Percentiles rank a stretch among this genome's conserved stretches.
Evolutionary conservation across 2,888 invertebrate genomes (phyloP).

Genomic region (Lasioglossum vierecki): DNA sequence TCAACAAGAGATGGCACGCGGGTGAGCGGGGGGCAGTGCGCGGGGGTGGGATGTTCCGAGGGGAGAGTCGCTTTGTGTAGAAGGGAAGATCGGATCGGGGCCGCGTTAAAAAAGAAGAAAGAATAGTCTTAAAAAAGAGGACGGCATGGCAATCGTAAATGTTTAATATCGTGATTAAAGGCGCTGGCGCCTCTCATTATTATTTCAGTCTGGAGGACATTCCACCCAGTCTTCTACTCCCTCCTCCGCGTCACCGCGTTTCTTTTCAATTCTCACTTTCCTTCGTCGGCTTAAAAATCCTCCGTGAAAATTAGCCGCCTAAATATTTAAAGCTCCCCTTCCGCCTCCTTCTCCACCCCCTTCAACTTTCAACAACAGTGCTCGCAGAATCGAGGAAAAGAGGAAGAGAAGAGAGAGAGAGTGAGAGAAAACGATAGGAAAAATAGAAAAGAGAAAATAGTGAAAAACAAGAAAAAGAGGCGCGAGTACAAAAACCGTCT

Average conservation of each 20-base stretch:
- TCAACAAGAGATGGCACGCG: constrained; percentile 60
- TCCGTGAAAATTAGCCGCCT: constrained; percentile 81
- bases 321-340: constrained; percentile 79
- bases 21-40: constrained; percentile 20
- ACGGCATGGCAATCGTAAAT: constrained; percentile 81
- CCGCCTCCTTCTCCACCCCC: not conserved
- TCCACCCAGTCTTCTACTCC: constrained; percentile 71
- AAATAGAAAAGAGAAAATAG: constrained; percentile 18
- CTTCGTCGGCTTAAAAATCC: constrained; percentile 78
- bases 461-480: constrained; percentile 38
- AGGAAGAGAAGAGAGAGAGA: constrained; percentile 20
- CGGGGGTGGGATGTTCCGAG: not conserved
- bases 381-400: constrained; percentile 17
- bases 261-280: constrained; percentile 81
- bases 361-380: not conserved
- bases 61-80: constrained; percentile 59
- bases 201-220: constrained; percentile 83
- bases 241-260: constrained; percentile 67
- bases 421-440: not conserved
- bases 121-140: constrained; percentile 70
- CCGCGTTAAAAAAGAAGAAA: constrained; percentile 59
- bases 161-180: constrained; percentile 84
- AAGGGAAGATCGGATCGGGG: constrained; percentile 71
- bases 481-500: constrained; percentile 76
- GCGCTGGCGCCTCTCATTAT: constrained; percentile 83